Base-by-base conservation (phyloP, 2,888 invertebrate species). In the Mythimna vitellina region DNA sequence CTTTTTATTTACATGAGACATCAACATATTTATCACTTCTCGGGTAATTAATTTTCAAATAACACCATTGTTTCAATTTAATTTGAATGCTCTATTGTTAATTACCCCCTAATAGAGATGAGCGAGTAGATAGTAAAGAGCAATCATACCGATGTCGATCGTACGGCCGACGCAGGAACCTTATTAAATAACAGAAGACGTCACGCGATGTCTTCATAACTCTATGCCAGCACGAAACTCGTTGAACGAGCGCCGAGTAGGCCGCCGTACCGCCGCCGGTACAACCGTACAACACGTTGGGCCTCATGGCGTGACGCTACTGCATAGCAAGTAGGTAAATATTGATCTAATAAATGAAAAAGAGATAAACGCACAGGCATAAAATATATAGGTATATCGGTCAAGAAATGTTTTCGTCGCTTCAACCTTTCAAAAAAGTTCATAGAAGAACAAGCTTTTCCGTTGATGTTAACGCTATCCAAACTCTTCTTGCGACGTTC, bases 11-110 rank as follows among this genome's bases (percentile, higher is more conserved):
- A 92, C 91, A 91, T 92, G 93, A 91, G 93, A 92, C 92, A 92
- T 90, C 88, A 90, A 92, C 90, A 88, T 93, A 94, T 95, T 95
- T 94, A 95, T 94, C 90, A 90, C 93, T 93, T 92, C 89, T 91
- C 91, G 94, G 94, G 90, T 88, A 93, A 93, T 95, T 95, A 94
- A 94, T 91, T 94, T 92, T 89, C 87, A 91, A 93, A 92, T 90
- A 89, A 92, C 88, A 87, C 90, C 89, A 90, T 92, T 93, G 92
- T 93, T 92, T 88, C 72, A 81, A 86, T 81, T 86, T 65, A 83
- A 86, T 78, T 81, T 73, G 54, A 80, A 78, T 69, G 58, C 58
- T 64, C 62, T 60, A 70, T 84, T 81, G 76, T 83, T 80, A 80
- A 84, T 84, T 74, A 82, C 64, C 38, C 58, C 51, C 53, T 84